Evolutionary conservation across 1,140 invertebrate genomes (phyloP).

Genomic region (Aphidius ervi): DNA sequence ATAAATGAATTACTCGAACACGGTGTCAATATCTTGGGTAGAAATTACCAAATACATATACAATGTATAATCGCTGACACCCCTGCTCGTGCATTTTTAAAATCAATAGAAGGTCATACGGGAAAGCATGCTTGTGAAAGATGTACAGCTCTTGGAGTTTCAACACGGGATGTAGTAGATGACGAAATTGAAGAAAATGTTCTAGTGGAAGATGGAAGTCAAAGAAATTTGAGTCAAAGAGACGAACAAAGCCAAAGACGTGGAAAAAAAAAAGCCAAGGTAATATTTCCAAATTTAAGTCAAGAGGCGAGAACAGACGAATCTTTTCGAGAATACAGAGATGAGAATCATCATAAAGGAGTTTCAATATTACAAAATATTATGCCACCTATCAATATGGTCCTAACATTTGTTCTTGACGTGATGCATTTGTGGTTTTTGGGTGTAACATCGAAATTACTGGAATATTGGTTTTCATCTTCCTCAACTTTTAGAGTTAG

Average conservation of each 20-base stretch:
- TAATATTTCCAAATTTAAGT: constrained; percentile 8
- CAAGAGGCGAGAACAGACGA: constrained; percentile 3
- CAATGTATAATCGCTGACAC: constrained; percentile 18
- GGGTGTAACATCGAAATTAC: constrained; percentile 7
- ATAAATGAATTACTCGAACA: constrained; percentile 9
- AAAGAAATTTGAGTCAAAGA: no score
- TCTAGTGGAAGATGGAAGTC: no score
- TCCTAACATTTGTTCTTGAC: constrained; percentile 13
- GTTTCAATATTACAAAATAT: constrained; percentile 6
- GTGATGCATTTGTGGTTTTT: constrained; percentile 21
- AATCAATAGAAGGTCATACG: constrained; percentile 10
- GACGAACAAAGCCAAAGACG: neutral
- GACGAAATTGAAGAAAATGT: no score
- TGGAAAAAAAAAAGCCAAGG: neutral
- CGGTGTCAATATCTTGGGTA: constrained; percentile 8
- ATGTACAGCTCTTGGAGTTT: neutral
- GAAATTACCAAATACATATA: constrained; percentile 4
- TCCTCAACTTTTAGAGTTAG: constrained; percentile 1
- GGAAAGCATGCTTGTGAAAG: constrained; percentile 10
- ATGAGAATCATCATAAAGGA: constrained; percentile 17
- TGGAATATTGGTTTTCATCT: constrained; percentile 7
- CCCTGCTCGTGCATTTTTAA: constrained; percentile 15
- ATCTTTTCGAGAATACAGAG: constrained; percentile 7
- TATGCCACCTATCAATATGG: constrained; percentile 14
- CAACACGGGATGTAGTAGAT: no score